Evolutionary conservation across 2,797 vertebrate species (phyloP).

Genomic region (Bradypodion pumilum): DNA sequence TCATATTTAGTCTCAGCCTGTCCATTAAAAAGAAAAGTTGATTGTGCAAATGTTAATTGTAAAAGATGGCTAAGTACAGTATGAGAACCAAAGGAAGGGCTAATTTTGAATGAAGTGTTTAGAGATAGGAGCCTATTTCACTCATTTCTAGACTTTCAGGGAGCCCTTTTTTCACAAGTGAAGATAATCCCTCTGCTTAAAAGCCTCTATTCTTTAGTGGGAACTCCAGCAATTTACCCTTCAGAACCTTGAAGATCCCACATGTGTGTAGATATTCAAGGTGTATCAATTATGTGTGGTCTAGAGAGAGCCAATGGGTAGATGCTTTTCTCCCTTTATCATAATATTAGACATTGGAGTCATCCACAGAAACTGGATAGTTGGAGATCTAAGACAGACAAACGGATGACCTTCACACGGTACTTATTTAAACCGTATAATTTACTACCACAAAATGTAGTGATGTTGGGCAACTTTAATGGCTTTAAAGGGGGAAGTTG

Average conservation of each 20-base stretch:
- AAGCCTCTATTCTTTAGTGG: too few relatives aligned
- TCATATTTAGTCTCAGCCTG: not conserved
- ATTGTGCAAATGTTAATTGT: not conserved
- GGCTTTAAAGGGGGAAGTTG: too few relatives aligned
- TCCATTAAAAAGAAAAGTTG: slow-evolving; percentile 10
- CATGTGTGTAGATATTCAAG: not conserved
- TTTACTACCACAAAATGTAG: too few relatives aligned
- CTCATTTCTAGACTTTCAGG: not conserved
- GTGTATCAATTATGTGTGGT: not conserved
- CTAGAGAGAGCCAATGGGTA: too few relatives aligned
- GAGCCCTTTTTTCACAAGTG: not conserved
- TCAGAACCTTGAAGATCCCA: not conserved
- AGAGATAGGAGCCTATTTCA: not conserved
- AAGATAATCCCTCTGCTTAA: not conserved
- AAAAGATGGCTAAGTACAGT: not conserved
- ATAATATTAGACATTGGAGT: too few relatives aligned
- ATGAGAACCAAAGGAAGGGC: not conserved
- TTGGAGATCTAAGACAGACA: too few relatives aligned
- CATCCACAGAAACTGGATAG: too few relatives aligned
- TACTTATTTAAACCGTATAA: not conserved
- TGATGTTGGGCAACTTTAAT: too few relatives aligned
- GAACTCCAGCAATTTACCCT: not conserved
- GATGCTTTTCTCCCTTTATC: too few relatives aligned
- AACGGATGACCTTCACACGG: too few relatives aligned
- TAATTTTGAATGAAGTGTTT: not conserved